A percentile compares a stretch with the other conserved stretches of the same genome.
Evolutionary conservation across 2,888 invertebrate species (phyloP).

Genomic region (Antheraea yamamai): DNA sequence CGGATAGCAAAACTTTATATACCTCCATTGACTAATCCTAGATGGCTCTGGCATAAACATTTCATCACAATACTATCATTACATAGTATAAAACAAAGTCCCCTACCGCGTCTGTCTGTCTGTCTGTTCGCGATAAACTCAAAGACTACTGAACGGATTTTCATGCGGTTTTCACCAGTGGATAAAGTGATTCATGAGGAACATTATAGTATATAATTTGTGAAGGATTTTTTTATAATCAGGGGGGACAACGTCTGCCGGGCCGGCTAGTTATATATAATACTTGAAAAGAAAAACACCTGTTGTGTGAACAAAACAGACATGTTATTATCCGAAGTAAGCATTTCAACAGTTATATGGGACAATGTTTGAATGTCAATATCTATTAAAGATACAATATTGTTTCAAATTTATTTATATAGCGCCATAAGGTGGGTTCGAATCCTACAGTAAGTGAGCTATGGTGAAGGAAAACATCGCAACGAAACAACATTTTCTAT

Average conservation of each 20-base stretch:
- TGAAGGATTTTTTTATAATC: too few relatives aligned
- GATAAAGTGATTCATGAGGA: too few relatives aligned
- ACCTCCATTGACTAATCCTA: background rate
- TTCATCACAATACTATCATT: background rate
- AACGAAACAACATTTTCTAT: background rate
- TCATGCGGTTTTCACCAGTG: too few relatives aligned
- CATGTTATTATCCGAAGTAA: background rate
- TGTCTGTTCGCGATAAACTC: too few relatives aligned
- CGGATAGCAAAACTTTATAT: constrained; percentile 32
- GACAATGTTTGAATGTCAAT: background rate
- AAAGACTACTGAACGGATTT: too few relatives aligned
- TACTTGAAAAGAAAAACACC: background rate
- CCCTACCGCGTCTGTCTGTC: too few relatives aligned
- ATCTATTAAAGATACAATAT: too few relatives aligned
- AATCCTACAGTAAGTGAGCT: background rate
- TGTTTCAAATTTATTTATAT: too few relatives aligned
- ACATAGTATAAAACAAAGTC: too few relatives aligned
- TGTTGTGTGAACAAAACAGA: background rate
- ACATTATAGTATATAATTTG: too few relatives aligned
- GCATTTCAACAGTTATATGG: background rate
- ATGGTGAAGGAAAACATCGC: background rate
- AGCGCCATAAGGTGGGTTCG: background rate
- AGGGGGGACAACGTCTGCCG: too few relatives aligned
- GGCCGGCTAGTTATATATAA: too few relatives aligned
- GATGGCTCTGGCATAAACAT: background rate